Percentiles rank a stretch among this genome's conserved stretches.
Evolutionary conservation across 2,888 invertebrate genomes (phyloP).

Genomic region (Lysandra coridon): DNA sequence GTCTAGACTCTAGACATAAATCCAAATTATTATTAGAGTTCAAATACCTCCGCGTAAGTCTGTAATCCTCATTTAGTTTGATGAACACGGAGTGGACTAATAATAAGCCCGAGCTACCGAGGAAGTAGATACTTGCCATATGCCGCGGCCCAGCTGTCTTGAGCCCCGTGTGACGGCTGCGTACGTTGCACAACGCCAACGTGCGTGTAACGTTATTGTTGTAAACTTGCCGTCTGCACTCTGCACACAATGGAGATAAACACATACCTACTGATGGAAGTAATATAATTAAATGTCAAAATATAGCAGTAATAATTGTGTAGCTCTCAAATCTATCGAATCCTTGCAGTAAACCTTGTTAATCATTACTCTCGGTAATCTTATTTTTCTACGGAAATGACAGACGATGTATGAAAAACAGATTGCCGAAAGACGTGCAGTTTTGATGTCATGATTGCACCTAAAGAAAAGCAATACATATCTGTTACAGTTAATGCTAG

Average conservation of each 20-base stretch:
- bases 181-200: not conserved
- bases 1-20: not conserved
- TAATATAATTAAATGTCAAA: no score
- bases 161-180: not conserved
- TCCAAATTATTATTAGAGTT: not conserved
- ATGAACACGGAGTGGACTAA: slow-evolving; percentile 11
- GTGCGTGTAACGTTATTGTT: not conserved
- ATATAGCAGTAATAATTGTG: no score
- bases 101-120: slow-evolving; percentile 7
- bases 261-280: not conserved
- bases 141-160: slow-evolving; percentile 26
- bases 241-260: not conserved
- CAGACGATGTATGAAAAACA: no score
- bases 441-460: no score
- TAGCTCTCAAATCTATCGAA: no score
- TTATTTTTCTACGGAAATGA: no score
- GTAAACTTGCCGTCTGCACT: not conserved
- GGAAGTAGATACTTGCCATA: slow-evolving; percentile 25
- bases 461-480: no score
- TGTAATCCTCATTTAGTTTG: not conserved
- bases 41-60: not conserved
- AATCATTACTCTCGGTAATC: no score
- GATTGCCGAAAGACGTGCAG: no score
- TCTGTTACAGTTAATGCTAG: no score
- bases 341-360: no score